Conservation (phyloP, 2,113 vertebrate genomes). For the Lethenteron reissneri region DNA sequence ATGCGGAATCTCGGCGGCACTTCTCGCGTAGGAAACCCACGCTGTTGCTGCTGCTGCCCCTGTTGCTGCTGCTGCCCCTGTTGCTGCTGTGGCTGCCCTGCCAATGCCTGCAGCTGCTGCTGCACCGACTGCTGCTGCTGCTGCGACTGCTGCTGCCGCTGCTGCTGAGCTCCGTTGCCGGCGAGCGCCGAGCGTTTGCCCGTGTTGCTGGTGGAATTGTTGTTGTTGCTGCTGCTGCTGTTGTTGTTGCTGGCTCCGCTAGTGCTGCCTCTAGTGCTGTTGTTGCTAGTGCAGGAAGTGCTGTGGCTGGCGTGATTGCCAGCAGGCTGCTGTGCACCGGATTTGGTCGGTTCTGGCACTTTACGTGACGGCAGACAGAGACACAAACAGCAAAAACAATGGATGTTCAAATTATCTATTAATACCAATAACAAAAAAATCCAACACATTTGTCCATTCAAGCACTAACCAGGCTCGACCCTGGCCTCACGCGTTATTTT, state of each 20-base stretch:
- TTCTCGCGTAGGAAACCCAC: conserved; percentile 50
- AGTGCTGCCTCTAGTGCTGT: conserved; percentile 20
- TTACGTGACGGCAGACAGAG: background rate
- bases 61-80: conserved; percentile 38
- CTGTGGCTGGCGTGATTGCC: conserved; percentile 35
- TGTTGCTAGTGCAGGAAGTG: conserved; percentile 29
- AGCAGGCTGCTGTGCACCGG: conserved; percentile 18
- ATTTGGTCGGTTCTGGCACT: conserved; percentile 69
- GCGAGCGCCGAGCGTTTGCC: conserved; percentile 28
- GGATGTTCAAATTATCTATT: background rate
- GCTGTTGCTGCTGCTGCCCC: conserved; percentile 22
- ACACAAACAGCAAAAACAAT: background rate
- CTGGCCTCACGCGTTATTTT: too few species aligned
- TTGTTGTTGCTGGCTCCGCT: conserved; percentile 42
- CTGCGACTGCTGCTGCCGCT: conserved; percentile 56
- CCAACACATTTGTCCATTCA: too few species aligned
- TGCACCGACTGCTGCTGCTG: conserved; percentile 28
- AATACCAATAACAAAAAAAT: background rate
- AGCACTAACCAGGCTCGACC: too few species aligned
- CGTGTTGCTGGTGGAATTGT: conserved; percentile 20
- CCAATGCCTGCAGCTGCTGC: conserved; percentile 30
- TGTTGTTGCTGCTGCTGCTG: conserved; percentile 57
- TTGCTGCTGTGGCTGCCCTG: conserved; percentile 18
- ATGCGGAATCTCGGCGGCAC: conserved; percentile 49
- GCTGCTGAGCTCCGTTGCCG: conserved; percentile 16